phyloP scores from a whole-genome alignment of 2,797 vertebrate genomes.

The Tauraco hartlaubi region DNA sequence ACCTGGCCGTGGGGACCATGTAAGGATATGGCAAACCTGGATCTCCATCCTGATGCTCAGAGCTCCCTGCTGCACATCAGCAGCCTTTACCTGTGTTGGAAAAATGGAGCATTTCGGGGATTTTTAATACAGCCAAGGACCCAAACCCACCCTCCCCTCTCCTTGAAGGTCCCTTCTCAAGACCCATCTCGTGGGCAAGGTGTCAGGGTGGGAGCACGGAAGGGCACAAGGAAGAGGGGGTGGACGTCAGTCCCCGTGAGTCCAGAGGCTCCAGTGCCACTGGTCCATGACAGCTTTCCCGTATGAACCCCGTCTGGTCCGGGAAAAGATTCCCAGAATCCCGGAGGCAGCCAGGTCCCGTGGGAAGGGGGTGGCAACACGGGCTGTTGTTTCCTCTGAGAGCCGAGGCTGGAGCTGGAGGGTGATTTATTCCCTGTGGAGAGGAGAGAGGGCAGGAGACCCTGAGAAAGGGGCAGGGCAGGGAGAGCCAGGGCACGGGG shows the following conservation, averaged over 20 bases:
- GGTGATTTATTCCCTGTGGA: constrained; percentile 41
- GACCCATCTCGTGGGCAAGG: neutral
- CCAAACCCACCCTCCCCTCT: neutral
- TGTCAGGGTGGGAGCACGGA: neutral
- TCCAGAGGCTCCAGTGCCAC: neutral
- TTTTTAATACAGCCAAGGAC: neutral
- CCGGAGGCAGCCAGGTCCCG: neutral
- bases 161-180: neutral
- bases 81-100: neutral
- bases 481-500: neutral
- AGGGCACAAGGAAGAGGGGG: neutral
- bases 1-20: neutral
- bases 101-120: neutral
- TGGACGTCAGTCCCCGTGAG: neutral
- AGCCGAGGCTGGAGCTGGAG: neutral
- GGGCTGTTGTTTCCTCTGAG: neutral
- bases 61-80: neutral
- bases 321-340: neutral
- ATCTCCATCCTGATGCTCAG: neutral
- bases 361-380: neutral
- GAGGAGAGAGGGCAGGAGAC: constrained; percentile 38
- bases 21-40: neutral
- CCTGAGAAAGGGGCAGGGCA: neutral
- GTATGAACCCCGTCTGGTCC: neutral
- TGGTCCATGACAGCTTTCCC: accelerated